Percentiles rank a stretch among this genome's conserved stretches.
phyloP scores from a whole-genome alignment of 2,797 vertebrate species.

The Bryconaethiops microstoma region DNA sequence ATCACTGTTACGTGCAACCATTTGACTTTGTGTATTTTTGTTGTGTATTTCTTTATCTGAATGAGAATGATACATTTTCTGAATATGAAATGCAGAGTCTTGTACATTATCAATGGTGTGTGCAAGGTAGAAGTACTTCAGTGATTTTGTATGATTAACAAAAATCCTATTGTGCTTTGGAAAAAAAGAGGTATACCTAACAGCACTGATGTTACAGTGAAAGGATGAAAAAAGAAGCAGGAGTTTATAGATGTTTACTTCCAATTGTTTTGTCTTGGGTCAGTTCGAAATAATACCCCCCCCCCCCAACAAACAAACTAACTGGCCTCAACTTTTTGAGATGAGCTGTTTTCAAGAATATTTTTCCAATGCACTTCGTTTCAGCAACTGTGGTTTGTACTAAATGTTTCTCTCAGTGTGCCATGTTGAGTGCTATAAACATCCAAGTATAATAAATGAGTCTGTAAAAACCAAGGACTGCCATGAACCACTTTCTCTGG shows the following conservation, averaged over 20 bases:
- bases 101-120: neutral
- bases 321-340: neutral
- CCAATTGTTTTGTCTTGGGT: neutral
- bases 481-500: neutral
- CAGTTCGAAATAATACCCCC: neutral
- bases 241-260: neutral
- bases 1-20: neutral
- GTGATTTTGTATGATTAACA: neutral
- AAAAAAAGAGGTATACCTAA: neutral
- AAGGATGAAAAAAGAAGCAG: neutral
- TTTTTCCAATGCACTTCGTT: neutral
- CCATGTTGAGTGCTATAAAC: neutral
- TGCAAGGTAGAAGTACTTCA: neutral
- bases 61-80: constrained; percentile 9
- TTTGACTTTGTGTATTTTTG: constrained; percentile 13
- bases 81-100: constrained; percentile 14
- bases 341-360: neutral
- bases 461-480: neutral
- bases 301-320: no score
- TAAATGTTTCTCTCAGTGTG: neutral
- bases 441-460: neutral
- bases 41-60: neutral
- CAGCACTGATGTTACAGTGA: neutral
- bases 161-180: constrained; percentile 2
- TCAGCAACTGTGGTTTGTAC: neutral